Conservation (phyloP, 2,797 vertebrate genomes). For the Syndactyla subalaris region DNA sequence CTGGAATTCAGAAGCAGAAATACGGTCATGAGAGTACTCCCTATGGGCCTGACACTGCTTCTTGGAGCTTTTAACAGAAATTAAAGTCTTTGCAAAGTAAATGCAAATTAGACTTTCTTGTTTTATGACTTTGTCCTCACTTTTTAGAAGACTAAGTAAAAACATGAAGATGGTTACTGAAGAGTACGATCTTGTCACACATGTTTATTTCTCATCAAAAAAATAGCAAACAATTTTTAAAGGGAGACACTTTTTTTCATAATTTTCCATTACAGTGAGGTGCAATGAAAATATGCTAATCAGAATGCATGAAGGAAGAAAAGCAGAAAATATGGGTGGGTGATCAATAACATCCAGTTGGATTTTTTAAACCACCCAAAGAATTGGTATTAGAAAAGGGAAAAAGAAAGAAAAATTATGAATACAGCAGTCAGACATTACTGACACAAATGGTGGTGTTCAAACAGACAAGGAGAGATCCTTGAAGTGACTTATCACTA, state of each 20-base stretch:
- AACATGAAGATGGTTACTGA: background rate
- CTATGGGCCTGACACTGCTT: background rate
- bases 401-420: background rate
- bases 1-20: background rate
- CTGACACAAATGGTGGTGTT: background rate
- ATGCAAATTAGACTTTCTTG: background rate
- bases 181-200: background rate
- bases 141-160: background rate
- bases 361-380: background rate
- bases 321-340: background rate
- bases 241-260: background rate
- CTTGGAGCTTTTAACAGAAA: background rate
- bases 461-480: background rate
- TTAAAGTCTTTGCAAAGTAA: background rate
- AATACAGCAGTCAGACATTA: background rate
- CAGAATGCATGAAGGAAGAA: background rate
- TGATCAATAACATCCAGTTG: background rate
- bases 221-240: background rate
- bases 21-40: background rate
- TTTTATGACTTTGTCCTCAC: background rate
- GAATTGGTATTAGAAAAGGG: background rate
- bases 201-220: background rate
- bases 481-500: background rate
- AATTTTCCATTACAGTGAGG: background rate
- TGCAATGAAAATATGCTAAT: background rate